These are phyloP conservation scores for Brevimyrus niger DNA, from an alignment of 2,113 vertebrate genomes.

Conservation along the genomic window DNA sequence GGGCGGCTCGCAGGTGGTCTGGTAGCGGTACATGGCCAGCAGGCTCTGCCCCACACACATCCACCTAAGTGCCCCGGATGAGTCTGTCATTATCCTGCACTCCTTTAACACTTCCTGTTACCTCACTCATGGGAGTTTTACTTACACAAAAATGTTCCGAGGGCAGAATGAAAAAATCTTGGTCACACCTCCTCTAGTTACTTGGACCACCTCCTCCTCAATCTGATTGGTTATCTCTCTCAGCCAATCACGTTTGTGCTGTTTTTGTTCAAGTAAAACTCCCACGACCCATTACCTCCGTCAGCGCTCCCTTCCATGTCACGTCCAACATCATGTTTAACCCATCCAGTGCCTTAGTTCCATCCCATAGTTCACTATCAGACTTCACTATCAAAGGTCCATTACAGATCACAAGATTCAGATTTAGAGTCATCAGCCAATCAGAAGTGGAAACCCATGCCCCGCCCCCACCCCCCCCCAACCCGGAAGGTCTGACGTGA, in stretches of 20 bases:
- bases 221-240: too few relatives aligned
- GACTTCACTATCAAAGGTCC: background rate
- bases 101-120: background rate
- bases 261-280: background rate
- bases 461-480: background rate
- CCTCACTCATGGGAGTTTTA: background rate
- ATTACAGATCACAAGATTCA: background rate
- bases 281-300: background rate
- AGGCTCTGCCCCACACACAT: slow-evolving; percentile 85
- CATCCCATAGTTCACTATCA: too few relatives aligned
- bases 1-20: slow-evolving; percentile 81
- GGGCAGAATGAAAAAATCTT: background rate
- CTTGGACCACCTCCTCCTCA: too few relatives aligned
- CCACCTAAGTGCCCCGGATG: slow-evolving; percentile 65
- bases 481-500: background rate
- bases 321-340: background rate
- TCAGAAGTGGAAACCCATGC: background rate
- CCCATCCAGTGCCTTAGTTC: background rate
- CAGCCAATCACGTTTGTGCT: background rate
- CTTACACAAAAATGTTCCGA: background rate
- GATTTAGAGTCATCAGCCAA: background rate
- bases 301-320: background rate
- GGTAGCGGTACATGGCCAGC: slow-evolving; percentile 83
- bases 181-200: background rate
- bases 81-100: background rate